Percentiles rank a stretch among this genome's conserved stretches.
These are phyloP conservation scores for Liposcelis brunnea DNA, from an alignment of 2,888 invertebrate genomes.

Conservation along the genomic window DNA sequence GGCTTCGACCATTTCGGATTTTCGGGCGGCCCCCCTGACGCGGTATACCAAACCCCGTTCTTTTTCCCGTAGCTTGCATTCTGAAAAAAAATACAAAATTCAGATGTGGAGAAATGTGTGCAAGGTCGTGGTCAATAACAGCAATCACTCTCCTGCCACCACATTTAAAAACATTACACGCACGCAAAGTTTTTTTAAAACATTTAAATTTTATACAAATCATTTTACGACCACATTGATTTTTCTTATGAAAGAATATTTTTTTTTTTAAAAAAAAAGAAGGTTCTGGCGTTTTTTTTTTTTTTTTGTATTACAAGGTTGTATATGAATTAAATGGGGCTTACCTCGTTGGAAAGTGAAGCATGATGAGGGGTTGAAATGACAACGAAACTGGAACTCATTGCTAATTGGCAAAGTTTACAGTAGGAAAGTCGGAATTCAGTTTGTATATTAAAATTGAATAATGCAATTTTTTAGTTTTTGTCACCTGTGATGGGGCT, in stretches of 20 bases:
- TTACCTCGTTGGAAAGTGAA: too few species aligned
- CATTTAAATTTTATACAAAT: neutral
- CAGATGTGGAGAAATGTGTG: neutral
- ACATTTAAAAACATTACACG: too few species aligned
- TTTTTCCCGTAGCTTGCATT: conserved; percentile 82
- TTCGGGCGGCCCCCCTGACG: conserved; percentile 21
- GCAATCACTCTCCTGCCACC: too few species aligned
- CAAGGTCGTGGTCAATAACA: too few species aligned
- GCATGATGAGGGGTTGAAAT: neutral
- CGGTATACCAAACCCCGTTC: conserved; percentile 68
- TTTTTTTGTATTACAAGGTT: too few species aligned
- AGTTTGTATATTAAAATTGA: too few species aligned
- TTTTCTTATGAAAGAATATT: too few species aligned
- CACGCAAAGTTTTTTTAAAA: neutral
- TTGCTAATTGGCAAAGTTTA: neutral
- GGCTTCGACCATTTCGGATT: conserved; percentile 36
- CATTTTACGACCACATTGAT: neutral
- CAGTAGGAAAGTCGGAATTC: neutral
- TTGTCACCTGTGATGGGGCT: too few species aligned
- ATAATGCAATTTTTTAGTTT: too few species aligned
- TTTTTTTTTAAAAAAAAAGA: too few species aligned
- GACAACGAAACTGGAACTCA: conserved; percentile 1
- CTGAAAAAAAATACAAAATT: conserved; percentile 27
- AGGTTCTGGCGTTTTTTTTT: too few species aligned
- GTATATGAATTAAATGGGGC: too few species aligned